Percentiles rank a stretch among this genome's conserved stretches.
Conservation (phyloP, 2,888 invertebrate species). For the Diarsia rubi region DNA sequence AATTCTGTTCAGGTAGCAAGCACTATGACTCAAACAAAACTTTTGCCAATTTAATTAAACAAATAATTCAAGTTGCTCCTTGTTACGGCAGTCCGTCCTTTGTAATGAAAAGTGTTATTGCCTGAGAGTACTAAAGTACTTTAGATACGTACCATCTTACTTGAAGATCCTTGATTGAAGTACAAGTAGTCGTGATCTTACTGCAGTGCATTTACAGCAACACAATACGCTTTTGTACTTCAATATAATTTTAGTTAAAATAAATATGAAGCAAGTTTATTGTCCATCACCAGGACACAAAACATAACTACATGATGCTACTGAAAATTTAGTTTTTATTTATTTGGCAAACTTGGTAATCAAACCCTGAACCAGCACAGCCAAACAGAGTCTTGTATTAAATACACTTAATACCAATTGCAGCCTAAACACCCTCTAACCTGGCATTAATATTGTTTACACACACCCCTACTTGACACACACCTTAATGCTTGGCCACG, state of each 20-base stretch:
- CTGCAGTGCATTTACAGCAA: background rate
- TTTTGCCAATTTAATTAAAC: slow-evolving; percentile 48
- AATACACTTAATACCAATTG: slow-evolving; percentile 25
- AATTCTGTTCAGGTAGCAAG: slow-evolving; percentile 20
- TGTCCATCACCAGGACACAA: background rate
- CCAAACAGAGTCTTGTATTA: background rate
- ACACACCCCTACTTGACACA: background rate
- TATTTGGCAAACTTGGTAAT: background rate
- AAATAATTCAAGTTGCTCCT: slow-evolving; percentile 43
- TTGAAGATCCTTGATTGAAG: background rate
- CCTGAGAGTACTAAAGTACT: background rate
- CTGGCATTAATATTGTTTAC: slow-evolving; percentile 44
- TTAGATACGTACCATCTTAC: background rate
- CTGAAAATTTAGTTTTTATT: background rate
- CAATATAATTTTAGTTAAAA: background rate
- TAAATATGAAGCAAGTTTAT: background rate
- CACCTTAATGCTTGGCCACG: background rate
- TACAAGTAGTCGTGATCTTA: background rate
- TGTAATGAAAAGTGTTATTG: slow-evolving; percentile 18
- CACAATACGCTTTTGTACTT: background rate
- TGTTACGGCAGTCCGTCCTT: slow-evolving; percentile 15
- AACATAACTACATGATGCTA: background rate
- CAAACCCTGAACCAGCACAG: background rate
- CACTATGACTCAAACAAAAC: slow-evolving; percentile 33
- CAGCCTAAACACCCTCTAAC: slow-evolving; percentile 32